Conservation (phyloP, 1,140 invertebrate genomes). For the Homarus americanus region DNA sequence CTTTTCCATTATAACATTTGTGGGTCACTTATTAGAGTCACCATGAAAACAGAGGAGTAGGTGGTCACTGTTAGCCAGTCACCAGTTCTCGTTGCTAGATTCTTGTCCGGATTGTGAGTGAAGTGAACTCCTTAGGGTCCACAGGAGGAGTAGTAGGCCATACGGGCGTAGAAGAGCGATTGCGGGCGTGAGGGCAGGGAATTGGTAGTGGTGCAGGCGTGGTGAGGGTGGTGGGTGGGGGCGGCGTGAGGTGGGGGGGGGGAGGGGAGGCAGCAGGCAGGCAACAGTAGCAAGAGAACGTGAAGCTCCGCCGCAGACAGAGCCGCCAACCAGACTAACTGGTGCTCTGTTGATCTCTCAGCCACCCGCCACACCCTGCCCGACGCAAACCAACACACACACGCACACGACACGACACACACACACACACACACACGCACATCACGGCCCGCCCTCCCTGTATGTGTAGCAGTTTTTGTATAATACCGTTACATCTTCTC, state of each 20-base stretch:
- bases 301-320: conserved; percentile 19
- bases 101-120: too few relatives aligned
- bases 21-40: background rate
- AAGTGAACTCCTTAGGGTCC: background rate
- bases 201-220: background rate
- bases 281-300: background rate
- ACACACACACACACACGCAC: conserved; percentile 35
- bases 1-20: background rate
- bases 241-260: background rate
- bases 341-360: conserved; percentile 45
- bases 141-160: background rate
- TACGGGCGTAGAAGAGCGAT: background rate
- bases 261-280: background rate
- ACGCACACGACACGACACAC: conserved; percentile 35
- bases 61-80: too few relatives aligned
- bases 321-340: conserved; percentile 52
- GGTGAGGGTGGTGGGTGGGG: background rate
- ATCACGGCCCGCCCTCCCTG: conserved; percentile 14
- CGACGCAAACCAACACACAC: conserved; percentile 32
- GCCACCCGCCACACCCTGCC: conserved; percentile 42
- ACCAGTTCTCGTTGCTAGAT: too few relatives aligned
- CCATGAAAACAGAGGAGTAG: too few relatives aligned
- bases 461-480: conserved; percentile 55
- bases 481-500: conserved; percentile 31
- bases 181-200: background rate